Evolutionary conservation across 2,113 vertebrate species (phyloP).

Genomic region (Lepus timidus): DNA sequence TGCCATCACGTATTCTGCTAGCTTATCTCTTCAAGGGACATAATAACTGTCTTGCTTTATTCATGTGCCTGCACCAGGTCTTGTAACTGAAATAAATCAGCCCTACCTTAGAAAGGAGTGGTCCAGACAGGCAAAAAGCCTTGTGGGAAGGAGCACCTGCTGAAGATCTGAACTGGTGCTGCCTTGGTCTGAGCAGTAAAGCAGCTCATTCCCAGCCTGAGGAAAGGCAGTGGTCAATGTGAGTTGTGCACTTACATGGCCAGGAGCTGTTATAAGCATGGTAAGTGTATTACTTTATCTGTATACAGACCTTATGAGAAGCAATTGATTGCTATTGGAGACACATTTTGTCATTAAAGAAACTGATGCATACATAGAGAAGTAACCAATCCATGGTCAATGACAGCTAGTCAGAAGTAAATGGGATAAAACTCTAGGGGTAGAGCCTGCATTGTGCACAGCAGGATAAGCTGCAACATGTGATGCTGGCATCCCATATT

Average conservation of each 20-base stretch:
- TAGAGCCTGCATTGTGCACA: too few species aligned
- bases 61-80: constrained; percentile 51
- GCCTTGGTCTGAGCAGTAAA: background rate
- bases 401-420: background rate
- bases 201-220: accelerated
- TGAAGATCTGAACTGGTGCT: too few species aligned
- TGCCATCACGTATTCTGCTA: constrained; percentile 22
- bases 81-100: constrained; percentile 73
- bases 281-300: background rate
- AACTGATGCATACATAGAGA: background rate
- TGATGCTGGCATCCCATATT: too few species aligned
- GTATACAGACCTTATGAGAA: background rate
- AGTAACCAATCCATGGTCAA: background rate
- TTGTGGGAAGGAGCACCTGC: background rate
- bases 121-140: background rate
- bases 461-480: too few species aligned
- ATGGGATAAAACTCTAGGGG: background rate
- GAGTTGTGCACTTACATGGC: too few species aligned
- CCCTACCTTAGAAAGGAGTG: constrained; percentile 4
- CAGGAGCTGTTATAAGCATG: background rate
- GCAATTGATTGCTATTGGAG: background rate
- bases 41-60: constrained; percentile 71
- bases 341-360: background rate
- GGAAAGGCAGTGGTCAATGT: accelerated
- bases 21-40: constrained; percentile 60